A percentile compares a stretch with the other conserved stretches of the same genome.
These are phyloP conservation scores for Siniperca obscura DNA, from an alignment of 2,797 vertebrate genomes.

Conservation along the genomic window DNA sequence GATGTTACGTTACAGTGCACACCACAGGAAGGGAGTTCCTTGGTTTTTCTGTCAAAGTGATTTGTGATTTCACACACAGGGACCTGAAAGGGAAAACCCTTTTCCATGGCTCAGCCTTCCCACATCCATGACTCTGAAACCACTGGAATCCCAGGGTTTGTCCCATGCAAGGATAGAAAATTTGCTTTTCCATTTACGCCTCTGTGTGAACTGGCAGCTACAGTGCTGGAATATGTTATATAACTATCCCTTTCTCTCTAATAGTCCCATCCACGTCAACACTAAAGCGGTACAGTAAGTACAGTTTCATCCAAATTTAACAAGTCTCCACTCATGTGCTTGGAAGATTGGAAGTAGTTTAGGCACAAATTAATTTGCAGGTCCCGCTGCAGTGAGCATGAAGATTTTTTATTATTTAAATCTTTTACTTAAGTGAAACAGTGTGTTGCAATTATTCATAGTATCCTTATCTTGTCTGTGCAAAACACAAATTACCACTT, in stretches of 20 bases:
- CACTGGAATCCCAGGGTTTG: slow-evolving; percentile 56
- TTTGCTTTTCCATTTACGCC: slow-evolving; percentile 60
- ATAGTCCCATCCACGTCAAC: not conserved
- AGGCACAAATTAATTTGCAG: not conserved
- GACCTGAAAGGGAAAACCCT: slow-evolving; percentile 60
- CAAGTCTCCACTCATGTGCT: not conserved
- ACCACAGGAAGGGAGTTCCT: slow-evolving; percentile 67
- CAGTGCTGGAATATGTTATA: slow-evolving; percentile 44
- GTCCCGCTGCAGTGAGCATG: not conserved
- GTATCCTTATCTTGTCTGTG: not conserved
- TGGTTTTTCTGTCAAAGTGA: slow-evolving; percentile 54
- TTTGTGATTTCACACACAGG: slow-evolving; percentile 60
- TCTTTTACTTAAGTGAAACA: not conserved
- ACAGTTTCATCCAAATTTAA: slow-evolving; percentile 5
- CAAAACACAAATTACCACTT: not conserved
- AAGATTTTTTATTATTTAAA: not conserved
- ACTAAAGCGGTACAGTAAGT: not conserved
- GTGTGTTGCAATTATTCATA: not conserved
- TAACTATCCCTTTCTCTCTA: slow-evolving; percentile 17
- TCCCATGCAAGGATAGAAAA: slow-evolving; percentile 46
- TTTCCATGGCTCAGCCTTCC: slow-evolving; percentile 56
- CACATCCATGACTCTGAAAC: slow-evolving; percentile 46
- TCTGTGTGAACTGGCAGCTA: slow-evolving; percentile 29
- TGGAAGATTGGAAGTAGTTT: not conserved
- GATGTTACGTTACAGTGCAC: slow-evolving; percentile 20